Base-by-base conservation (phyloP, 2,888 invertebrate genomes). In the Blastobasis adustella region DNA sequence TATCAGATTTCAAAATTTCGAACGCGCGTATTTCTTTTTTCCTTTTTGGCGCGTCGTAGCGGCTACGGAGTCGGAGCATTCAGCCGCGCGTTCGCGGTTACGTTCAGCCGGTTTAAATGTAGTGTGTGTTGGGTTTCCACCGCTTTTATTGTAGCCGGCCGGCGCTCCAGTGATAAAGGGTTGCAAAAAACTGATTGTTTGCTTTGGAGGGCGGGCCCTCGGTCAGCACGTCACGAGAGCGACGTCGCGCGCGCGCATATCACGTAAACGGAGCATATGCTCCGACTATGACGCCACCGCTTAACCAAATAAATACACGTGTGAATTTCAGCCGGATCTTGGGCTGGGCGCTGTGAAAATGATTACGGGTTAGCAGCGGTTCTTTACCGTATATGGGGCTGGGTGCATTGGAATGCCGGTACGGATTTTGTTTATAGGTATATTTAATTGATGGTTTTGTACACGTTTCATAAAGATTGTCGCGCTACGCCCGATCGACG, bases 131-230 rank as follows among this genome's bases (percentile, higher is more conserved):
- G 73, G 79, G 42, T 85, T 86, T 81, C 79, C 77, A 79, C 76
- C 69, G 80, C 82, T 86, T 87, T 85, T 87, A 87, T 85, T 84
- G 54, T 81, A 63, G 71, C 65, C 71, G 75, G 76, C 69, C 70
- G 79, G 76, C 79, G 78, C 76, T 77, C 79, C 83, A 71, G 79
- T 80, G 81, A 82, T 84, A 84, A 79, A 82, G 86, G 84, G 86
- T 23, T 85, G 84, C 78, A 85, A 87, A 86, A 87, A 86, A 83
- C 77, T 55, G 78, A 79, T 81, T 86, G 85, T 86, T 87, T 84
- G 79, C 75, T 71, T 69, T 23, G 23, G 23, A 23, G 23, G 65
- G 78, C 79, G 82, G 81, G 84, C 78, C 79, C 69, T 75, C 57
- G 67, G 72, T 78, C 67, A 72, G 79, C 66, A 85, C 87, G 87